Evolutionary conservation across 2,113 vertebrate genomes (phyloP).

Genomic region (Sorex fumeus): DNA sequence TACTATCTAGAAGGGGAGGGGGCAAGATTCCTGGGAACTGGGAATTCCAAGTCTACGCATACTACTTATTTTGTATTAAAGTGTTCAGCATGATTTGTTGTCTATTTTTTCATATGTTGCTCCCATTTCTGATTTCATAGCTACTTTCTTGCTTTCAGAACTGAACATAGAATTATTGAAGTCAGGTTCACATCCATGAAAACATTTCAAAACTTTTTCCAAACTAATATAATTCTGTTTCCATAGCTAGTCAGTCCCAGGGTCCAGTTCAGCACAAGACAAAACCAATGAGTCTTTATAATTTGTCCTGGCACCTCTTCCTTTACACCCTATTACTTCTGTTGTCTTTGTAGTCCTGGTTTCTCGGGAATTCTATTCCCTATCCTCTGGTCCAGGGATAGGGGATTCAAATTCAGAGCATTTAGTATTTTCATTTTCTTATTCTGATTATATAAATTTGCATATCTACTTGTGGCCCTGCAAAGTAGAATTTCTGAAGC

Average conservation of each 20-base stretch:
- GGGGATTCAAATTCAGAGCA: too few relatives aligned
- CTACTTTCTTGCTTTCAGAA: slow-evolving; percentile 29
- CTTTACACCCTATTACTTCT: neutral
- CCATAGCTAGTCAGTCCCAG: neutral
- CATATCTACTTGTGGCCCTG: too few relatives aligned
- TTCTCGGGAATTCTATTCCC: neutral
- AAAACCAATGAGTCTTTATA: neutral
- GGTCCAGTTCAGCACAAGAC: neutral
- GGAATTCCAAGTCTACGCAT: neutral
- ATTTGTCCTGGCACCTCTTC: neutral
- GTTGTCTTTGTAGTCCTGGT: neutral
- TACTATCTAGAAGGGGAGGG: neutral
- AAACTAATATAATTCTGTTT: neutral
- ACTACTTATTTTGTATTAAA: slow-evolving; percentile 39
- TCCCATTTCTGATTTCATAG: slow-evolving; percentile 13
- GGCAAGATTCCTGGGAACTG: neutral
- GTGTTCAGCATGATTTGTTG: neutral
- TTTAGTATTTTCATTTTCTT: too few relatives aligned
- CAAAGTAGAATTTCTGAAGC: too few relatives aligned
- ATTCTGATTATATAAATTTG: too few relatives aligned
- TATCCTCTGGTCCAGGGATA: too few relatives aligned
- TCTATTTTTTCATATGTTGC: neutral
- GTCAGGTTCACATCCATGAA: slow-evolving; percentile 13
- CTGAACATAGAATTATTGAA: slow-evolving; percentile 22
- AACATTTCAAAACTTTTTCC: slow-evolving; percentile 14